phyloP scores from a whole-genome alignment of 2,797 vertebrate genomes.

The Melanotaenia parkinsoni region DNA sequence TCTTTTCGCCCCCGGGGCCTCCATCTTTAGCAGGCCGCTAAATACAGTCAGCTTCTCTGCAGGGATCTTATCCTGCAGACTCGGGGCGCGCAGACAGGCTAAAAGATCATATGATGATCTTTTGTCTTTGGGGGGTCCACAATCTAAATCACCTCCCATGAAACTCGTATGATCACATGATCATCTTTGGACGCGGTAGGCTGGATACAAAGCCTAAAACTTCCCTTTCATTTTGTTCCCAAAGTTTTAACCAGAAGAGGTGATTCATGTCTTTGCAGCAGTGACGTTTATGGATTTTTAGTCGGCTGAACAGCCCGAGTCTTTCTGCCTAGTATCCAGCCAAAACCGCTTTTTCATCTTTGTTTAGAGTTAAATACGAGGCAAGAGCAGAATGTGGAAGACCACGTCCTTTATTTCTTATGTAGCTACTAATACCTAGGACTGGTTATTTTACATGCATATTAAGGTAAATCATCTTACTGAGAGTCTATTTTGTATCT shows the following conservation, averaged over 20 bases:
- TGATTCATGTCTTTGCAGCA: too few relatives aligned
- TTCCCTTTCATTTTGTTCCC: slow-evolving; percentile 42
- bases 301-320: too few relatives aligned
- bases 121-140: background rate
- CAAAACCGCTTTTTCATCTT: too few relatives aligned
- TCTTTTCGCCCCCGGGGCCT: slow-evolving; percentile 33
- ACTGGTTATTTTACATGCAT: too few relatives aligned
- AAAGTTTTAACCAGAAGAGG: slow-evolving; percentile 57
- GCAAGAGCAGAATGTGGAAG: too few relatives aligned
- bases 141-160: background rate
- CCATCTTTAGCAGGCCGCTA: slow-evolving; percentile 24
- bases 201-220: background rate
- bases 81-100: background rate
- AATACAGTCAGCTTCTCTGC: slow-evolving; percentile 46
- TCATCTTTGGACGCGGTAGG: background rate
- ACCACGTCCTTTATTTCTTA: too few relatives aligned
- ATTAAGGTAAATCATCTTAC: too few relatives aligned
- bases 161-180: background rate
- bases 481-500: too few relatives aligned
- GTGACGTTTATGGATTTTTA: too few relatives aligned
- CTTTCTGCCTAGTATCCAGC: too few relatives aligned
- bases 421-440: too few relatives aligned
- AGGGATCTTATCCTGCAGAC: slow-evolving; percentile 43
- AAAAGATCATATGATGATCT: background rate
- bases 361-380: too few relatives aligned